These are phyloP conservation scores for Lycopodina hypogea DNA, from an alignment of 37 sponge, comb jelly and placozoan genomes.

Conservation along the genomic window DNA sequence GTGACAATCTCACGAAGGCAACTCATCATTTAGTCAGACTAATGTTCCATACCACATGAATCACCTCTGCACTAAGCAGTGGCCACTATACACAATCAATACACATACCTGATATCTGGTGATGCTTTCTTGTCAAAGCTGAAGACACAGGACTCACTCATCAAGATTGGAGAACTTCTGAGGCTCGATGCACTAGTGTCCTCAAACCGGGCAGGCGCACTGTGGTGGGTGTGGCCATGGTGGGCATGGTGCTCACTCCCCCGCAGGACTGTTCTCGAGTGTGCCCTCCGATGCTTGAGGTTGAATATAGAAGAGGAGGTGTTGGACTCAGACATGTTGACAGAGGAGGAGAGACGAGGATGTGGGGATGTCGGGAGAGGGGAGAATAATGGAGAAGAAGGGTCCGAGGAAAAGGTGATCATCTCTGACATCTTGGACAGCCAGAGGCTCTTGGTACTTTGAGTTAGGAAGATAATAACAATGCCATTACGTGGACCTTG, in stretches of 20 bases:
- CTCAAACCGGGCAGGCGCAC: background rate
- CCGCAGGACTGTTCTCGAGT: no score
- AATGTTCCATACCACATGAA: no score
- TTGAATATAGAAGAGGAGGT: background rate
- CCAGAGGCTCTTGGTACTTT: slow-evolving; percentile 33
- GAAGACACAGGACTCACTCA: background rate
- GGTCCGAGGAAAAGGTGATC: background rate
- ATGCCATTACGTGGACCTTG: slow-evolving; percentile 57
- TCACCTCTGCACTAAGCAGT: no score
- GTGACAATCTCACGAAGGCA: no score
- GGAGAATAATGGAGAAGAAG: background rate
- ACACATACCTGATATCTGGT: background rate
- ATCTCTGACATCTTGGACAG: slow-evolving; percentile 32
- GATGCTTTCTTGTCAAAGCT: background rate
- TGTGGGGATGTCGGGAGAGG: background rate
- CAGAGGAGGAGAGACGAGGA: background rate
- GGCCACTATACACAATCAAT: no score
- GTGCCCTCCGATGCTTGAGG: background rate
- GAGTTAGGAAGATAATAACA: slow-evolving; percentile 41
- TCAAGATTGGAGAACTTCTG: slow-evolving; percentile 1
- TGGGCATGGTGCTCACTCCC: no score
- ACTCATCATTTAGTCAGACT: no score
- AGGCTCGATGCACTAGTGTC: background rate
- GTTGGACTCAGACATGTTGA: background rate
- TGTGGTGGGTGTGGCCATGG: slow-evolving; percentile 1